phyloP scores from a whole-genome alignment of 2,888 invertebrate species.

The Andrena flavipes region DNA sequence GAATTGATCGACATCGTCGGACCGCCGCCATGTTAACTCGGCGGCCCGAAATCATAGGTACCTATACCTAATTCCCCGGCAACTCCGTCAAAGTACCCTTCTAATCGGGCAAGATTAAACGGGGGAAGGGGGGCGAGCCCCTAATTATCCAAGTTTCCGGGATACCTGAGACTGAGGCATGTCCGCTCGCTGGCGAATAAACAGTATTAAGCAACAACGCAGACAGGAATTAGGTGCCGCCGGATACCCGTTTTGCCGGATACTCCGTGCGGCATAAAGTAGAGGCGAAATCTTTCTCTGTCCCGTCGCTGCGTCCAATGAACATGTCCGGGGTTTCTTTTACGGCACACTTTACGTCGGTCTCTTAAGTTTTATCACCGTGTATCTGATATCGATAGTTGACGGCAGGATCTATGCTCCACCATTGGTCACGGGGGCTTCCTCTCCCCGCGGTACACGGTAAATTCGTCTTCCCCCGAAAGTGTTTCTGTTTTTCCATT shows the following conservation, averaged over 20 bases:
- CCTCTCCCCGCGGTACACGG: neutral
- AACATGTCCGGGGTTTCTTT: conserved; percentile 18
- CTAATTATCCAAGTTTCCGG: conserved; percentile 8
- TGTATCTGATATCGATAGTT: conserved; percentile 33
- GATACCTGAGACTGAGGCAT: neutral
- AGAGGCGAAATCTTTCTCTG: conserved; percentile 21
- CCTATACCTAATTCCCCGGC: conserved; percentile 31
- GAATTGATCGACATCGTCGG: conserved; percentile 60
- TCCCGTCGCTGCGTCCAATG: neutral
- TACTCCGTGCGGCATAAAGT: neutral
- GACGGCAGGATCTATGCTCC: neutral
- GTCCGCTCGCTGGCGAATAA: neutral
- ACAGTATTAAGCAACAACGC: conserved; percentile 24
- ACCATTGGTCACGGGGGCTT: conserved; percentile 6
- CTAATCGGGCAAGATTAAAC: conserved; percentile 38
- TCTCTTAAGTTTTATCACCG: conserved; percentile 36
- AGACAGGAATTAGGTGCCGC: neutral
- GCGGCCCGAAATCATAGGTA: conserved; percentile 45
- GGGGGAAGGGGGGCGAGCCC: neutral
- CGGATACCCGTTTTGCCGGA: neutral
- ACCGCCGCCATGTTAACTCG: conserved; percentile 46
- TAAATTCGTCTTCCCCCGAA: conserved; percentile 3
- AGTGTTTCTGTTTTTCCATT: conserved; percentile 13
- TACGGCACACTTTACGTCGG: conserved; percentile 15
- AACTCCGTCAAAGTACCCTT: neutral